Evolutionary conservation across 2,113 vertebrate genomes (phyloP), one percentile per base, ranked within the genome.

Genomic region (Pyxicephalus adspersus): DNA sequence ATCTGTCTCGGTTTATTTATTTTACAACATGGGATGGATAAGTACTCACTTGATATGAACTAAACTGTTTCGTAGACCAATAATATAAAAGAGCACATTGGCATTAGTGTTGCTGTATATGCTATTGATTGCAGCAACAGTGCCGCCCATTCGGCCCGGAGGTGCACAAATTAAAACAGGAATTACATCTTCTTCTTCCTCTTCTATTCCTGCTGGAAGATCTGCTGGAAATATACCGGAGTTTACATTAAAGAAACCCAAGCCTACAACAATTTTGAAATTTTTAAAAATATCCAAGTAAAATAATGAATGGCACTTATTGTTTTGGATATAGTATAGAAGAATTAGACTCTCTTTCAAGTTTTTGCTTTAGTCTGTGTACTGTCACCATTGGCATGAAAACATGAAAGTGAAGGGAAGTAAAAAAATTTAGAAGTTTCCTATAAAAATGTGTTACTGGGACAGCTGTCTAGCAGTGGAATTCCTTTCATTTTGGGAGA

Each of bases 111-210:
- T 98, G 91, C 95, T 96, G 71, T 94, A 88, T 89, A 99, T 87
- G 85, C 97, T 99, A 68, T 95, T 98, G 88, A 99, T 96, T 2
- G 96, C 92, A 1, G 98, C 94, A 88, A 99, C 91, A 54, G 96
- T 83, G 0, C 92, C 97, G 0, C 96, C 97, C 84, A 96, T 89
- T 4, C 96, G 94, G 45, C 97, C 96, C 0, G 95, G 93, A 0
- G 96, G 93, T 0, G 96, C 95, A 0, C 97, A 98, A 60, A 99
- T 93, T 80, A 98, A 88, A 0, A 99, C 90, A 0, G 97, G 95
- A 74, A 99, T 90, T 77, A 94, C 93, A n/a, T 90, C 90, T 51
- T 91, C 83, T 64, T 73, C 13, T 80, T 91, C 67, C 52, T 89
- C 88, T 0, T 88, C n/a, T 54, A 50, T 84, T 83, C 90, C 90